Evolutionary conservation across 2,113 vertebrate genomes (phyloP), one percentile per base, ranked within the genome.

Genomic region (Riparia riparia): DNA sequence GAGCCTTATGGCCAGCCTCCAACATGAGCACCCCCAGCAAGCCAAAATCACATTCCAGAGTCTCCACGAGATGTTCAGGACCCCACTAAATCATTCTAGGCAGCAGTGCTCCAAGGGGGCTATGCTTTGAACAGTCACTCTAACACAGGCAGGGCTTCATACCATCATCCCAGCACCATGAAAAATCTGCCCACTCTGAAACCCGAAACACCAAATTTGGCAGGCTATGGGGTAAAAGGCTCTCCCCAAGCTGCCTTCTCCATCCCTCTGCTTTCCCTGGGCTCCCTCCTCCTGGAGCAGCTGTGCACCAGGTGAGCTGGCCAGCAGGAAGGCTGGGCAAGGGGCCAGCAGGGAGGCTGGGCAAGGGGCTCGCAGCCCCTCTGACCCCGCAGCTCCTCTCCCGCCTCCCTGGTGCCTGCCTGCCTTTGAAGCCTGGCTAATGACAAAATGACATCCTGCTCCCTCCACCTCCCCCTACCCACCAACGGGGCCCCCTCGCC

Each of bases 381-480:
- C 4, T 85, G 94, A 96, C 94, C 96, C 82, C 1, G 0, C 42
- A 56, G 92, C 82, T 93, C 95, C 76, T 88, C 76, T 58, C 73
- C 73, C 79, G 50, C 64, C 82, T 73, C 47, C 73, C 71, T 0
- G 0, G 17, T 47, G 81, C 81, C 94, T 68, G 91, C 53, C 72
- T 42, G 89, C 86, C 94, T 97, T 97, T 96, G 95, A 97, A 96
- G 96, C 93, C 54, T 4, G 2, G 50, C 77, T 96, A 96, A 95
- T 89, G 93, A 89, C 96, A 96, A 95, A 96, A 97, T 93, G 94
- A 95, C 94, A 94, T 96, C 94, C 94, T 96, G 85, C 85, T 92
- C 79, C 85, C n/a, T 71, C 68, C 68, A 31, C 84, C 84, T 92
- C 86, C 85, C 82, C 70, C 84, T 37, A 56, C 70, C 50, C 39